phyloP scores from a whole-genome alignment of 2,888 invertebrate genomes.

The Heliconius ismenius region DNA sequence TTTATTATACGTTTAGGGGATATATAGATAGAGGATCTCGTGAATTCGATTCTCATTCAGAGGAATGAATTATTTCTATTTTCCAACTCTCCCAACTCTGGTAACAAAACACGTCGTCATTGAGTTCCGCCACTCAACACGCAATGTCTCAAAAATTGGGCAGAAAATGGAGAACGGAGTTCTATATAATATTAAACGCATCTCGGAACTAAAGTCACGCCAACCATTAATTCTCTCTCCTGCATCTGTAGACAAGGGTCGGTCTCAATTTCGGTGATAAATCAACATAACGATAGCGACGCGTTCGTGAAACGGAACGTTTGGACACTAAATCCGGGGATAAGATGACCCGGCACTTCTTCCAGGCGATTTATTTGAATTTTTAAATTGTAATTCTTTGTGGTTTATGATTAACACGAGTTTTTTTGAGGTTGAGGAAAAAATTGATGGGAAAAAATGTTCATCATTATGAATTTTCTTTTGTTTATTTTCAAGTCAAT shows the following conservation, averaged over 20 bases:
- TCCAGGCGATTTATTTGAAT: constrained; percentile 42
- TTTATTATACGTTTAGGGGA: no score
- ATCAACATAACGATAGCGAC: constrained; percentile 49
- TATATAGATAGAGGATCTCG: no score
- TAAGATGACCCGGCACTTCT: constrained; percentile 40
- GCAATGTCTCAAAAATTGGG: neutral
- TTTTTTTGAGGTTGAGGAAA: neutral
- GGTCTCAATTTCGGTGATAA: constrained; percentile 43
- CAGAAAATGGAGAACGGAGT: neutral
- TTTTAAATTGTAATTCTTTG: constrained; percentile 34
- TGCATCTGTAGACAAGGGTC: constrained; percentile 40
- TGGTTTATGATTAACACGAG: constrained; percentile 2
- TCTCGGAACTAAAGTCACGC: neutral
- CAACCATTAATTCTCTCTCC: constrained; percentile 31
- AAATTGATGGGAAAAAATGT: neutral
- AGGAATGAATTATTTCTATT: no score
- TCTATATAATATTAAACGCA: neutral
- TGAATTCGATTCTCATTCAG: no score
- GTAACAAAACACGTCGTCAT: neutral
- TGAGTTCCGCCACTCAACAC: no score
- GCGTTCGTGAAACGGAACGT: constrained; percentile 41
- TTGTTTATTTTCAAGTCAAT: neutral
- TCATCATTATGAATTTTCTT: neutral
- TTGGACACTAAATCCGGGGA: constrained; percentile 34
- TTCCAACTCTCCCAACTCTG: no score